These are phyloP conservation scores for Fabriciana adippe DNA, from an alignment of 2,888 invertebrate genomes.

Conservation along the genomic window DNA sequence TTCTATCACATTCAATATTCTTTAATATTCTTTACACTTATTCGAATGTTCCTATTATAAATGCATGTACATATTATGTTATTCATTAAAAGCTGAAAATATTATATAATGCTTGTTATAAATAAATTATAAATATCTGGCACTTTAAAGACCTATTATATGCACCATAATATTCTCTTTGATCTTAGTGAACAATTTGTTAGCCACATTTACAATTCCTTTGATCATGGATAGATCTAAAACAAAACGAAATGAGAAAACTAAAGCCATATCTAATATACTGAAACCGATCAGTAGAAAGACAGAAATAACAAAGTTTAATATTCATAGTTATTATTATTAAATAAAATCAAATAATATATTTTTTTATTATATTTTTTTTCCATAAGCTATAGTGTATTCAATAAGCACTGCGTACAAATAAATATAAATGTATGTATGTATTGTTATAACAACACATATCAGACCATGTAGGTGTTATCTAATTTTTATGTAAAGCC, in stretches of 20 bases:
- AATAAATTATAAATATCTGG: conserved; percentile 11
- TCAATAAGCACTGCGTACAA: no score
- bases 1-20: conserved; percentile 56
- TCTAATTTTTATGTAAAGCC: conserved; percentile 22
- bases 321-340: no score
- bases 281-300: no score
- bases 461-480: not conserved
- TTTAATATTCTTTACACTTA: conserved; percentile 49
- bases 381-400: no score
- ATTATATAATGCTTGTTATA: not conserved
- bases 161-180: conserved; percentile 1
- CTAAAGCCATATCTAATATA: no score
- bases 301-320: no score
- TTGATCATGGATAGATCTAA: conserved; percentile 13
- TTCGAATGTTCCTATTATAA: conserved; percentile 31
- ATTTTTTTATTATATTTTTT: no score
- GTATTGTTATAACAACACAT: not conserved
- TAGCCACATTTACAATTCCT: conserved; percentile 15
- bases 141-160: conserved; percentile 1
- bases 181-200: conserved; percentile 14
- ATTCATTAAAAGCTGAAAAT: not conserved
- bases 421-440: no score
- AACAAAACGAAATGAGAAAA: conserved; percentile 8
- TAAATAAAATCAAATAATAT: no score
- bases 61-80: conserved; percentile 44